Percentiles rank a stretch among this genome's conserved stretches.
phyloP scores from a whole-genome alignment of 53 echinoderm and acorn worm species.

The Temnopleurus reevesii region DNA sequence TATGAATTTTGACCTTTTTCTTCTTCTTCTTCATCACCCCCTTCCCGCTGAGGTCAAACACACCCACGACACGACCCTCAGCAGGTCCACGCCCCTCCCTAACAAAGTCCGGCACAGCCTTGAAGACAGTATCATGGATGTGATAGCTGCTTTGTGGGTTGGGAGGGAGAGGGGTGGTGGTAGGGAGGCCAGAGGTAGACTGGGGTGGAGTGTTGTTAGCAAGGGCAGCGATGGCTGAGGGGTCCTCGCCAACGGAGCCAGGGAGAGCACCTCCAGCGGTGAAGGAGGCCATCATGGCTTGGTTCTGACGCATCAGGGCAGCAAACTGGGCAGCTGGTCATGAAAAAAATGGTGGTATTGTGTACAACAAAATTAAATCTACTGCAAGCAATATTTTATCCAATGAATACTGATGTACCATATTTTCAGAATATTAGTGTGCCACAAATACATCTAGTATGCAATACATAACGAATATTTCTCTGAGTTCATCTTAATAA shows the following conservation, averaged over 20 bases:
- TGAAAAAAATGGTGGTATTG: no score
- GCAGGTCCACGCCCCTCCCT: slow-evolving; percentile 57
- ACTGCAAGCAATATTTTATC: no score
- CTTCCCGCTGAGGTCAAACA: slow-evolving; percentile 48
- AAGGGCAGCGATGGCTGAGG: slow-evolving; percentile 33
- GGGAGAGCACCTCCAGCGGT: not conserved
- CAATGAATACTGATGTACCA: no score
- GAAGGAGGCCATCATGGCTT: slow-evolving; percentile 60
- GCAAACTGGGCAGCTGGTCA: slow-evolving; percentile 65
- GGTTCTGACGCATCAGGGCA: slow-evolving; percentile 62
- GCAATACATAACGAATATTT: no score
- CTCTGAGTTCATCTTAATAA: no score
- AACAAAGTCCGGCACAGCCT: slow-evolving; percentile 54
- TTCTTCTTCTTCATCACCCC: slow-evolving; percentile 65
- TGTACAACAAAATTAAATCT: no score
- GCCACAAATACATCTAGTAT: no score
- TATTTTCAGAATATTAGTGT: no score
- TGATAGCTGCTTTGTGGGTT: slow-evolving; percentile 38
- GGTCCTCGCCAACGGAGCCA: not conserved
- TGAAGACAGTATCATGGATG: slow-evolving; percentile 64
- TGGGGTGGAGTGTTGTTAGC: slow-evolving; percentile 40
- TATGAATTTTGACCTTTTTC: slow-evolving; percentile 66
- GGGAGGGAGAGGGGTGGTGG: slow-evolving; percentile 10
- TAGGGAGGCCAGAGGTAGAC: not conserved
- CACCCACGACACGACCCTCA: slow-evolving; percentile 40